phyloP scores from a whole-genome alignment of 2,113 vertebrate species.

The Aythya baeri region DNA sequence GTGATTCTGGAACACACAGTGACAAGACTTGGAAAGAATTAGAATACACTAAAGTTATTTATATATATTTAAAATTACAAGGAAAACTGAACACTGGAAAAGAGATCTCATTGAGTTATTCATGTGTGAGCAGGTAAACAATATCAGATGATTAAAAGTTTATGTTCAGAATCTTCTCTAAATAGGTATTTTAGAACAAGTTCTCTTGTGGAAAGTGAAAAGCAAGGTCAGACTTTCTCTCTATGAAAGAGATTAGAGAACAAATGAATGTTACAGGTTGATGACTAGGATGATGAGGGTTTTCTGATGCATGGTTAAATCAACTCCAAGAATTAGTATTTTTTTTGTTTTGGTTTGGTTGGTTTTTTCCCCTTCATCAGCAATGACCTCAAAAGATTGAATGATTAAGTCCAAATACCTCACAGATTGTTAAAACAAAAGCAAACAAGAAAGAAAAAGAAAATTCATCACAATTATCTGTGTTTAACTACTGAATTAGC shows the following conservation, averaged over 20 bases:
- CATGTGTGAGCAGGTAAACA: neutral
- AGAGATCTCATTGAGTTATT: neutral
- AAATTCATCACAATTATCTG: neutral
- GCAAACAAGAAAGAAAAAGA: neutral
- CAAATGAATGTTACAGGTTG: neutral
- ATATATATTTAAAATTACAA: neutral
- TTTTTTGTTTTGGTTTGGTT: no score
- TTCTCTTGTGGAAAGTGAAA: neutral
- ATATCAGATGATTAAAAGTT: neutral
- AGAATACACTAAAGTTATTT: neutral
- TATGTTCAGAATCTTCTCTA: neutral
- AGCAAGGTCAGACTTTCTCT: neutral
- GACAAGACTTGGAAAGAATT: neutral
- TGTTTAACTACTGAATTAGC: neutral
- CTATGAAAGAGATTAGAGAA: neutral
- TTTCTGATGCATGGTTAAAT: neutral
- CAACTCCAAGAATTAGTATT: neutral
- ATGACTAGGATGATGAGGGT: neutral
- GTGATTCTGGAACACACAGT: neutral
- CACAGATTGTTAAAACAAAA: neutral
- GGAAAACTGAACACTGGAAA: neutral
- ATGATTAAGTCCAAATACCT: neutral
- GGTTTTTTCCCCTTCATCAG: neutral
- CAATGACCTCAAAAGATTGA: neutral
- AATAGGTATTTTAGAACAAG: neutral